phyloP scores from a whole-genome alignment of 2,113 vertebrate genomes.

The Tilapia sparmanii region DNA sequence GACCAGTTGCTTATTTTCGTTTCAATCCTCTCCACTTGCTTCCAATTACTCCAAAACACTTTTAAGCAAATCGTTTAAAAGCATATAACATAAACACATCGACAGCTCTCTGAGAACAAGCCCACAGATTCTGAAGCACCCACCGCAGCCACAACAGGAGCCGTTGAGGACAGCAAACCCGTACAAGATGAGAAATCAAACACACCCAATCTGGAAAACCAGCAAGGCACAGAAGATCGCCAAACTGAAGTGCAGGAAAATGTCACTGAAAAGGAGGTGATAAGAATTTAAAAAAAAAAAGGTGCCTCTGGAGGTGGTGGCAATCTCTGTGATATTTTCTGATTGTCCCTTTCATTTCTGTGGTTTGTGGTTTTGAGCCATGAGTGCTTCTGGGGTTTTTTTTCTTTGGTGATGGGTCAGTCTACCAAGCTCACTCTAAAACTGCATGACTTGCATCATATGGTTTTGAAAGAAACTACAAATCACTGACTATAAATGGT shows the following conservation, averaged over 20 bases:
- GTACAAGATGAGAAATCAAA: neutral
- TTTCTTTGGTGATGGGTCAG: neutral
- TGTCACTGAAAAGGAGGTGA: slow-evolving; percentile 36
- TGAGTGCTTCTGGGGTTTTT: rapidly evolving
- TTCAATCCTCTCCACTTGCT: neutral
- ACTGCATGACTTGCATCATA: neutral
- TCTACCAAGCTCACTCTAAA: neutral
- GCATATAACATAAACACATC: neutral
- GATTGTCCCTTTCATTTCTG: neutral
- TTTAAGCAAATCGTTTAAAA: neutral
- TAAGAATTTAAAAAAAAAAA: neutral
- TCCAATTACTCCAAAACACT: neutral
- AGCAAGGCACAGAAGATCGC: neutral
- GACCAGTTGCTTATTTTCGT: neutral
- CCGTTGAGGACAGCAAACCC: neutral
- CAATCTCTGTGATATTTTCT: neutral
- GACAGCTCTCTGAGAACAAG: slow-evolving; percentile 16
- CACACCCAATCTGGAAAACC: neutral
- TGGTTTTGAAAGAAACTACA: neutral
- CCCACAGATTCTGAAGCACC: neutral
- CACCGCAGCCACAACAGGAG: neutral
- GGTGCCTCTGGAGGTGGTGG: neutral
- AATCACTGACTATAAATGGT: neutral
- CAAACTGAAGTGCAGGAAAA: neutral
- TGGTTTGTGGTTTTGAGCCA: neutral